Base-by-base conservation (phyloP, 2,888 invertebrate species). In the Lepas anatifera region DNA sequence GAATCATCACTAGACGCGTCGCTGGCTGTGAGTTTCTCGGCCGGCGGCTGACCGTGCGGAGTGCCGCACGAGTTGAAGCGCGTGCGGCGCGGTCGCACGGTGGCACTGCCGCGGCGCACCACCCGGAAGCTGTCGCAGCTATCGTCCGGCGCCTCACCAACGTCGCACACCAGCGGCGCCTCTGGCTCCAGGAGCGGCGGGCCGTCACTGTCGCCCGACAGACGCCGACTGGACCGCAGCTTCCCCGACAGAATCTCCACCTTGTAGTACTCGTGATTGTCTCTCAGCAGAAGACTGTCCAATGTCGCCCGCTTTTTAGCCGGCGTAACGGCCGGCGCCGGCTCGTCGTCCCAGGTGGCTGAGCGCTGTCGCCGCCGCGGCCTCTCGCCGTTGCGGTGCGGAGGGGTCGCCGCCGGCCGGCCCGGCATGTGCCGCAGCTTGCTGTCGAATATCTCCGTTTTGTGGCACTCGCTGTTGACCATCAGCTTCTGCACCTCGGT, bases 181-280 rank as follows among this genome's bases (percentile, higher is more conserved):
- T 58, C 32, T 13, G 29, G 32, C 32, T 32, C 58, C 18, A 35
- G 35, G 4, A 7, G 22, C 58, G 58, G 58, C 18, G 29, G 58
- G 16, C 35, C 58, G 10, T 58, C 58, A 22, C 58, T 58, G 22
- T 58, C 58, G 32, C 58, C 58, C 32, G 58, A 58, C 32, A 58
- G 58, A 8, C 58, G 58, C 32, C 58, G 58, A 13, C 58, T 58
- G 8, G 58, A 58, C 6, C 58, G 58, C 58, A 58, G 58, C 32
- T 58, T 58, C 1, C 29, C 18, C 25, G 11, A 22, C 35, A 58
- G 35, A 18, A 58, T 58, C 35, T 58, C 58, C 35, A 58, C 58
- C 32, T 58, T 58, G 58, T 58, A 58, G 58, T 58, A 58, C 35
- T 58, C 58, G 58, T 58, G 58, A 22, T 58, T 58, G 35, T 58